phyloP scores from a whole-genome alignment of 2,888 invertebrate species.

The Nomada ruficornis region DNA sequence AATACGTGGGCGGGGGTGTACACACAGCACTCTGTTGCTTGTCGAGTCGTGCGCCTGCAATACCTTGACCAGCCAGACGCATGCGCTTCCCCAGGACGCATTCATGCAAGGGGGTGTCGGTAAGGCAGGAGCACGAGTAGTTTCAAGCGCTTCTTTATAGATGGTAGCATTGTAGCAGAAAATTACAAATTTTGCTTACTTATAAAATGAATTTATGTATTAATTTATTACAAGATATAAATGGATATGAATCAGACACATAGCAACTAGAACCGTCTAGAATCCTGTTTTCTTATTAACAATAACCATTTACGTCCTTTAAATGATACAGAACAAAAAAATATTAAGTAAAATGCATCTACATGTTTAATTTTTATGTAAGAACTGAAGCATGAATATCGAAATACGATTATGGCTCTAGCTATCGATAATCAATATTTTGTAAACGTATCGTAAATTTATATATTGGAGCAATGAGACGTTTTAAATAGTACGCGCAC shows the following conservation, averaged over 20 bases:
- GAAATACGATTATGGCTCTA: slow-evolving; percentile 45
- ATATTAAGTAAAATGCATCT: not conserved
- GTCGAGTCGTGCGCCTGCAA: slow-evolving; percentile 76
- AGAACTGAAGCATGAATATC: slow-evolving; percentile 31
- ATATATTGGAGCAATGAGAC: not conserved
- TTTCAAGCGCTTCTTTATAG: no score
- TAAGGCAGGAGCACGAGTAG: no score
- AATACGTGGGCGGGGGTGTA: slow-evolving; percentile 82
- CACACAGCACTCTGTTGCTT: slow-evolving; percentile 82
- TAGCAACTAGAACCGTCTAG: no score
- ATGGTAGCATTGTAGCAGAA: no score
- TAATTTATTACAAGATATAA: no score
- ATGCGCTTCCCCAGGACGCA: slow-evolving; percentile 56
- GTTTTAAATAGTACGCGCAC: not conserved
- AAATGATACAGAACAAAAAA: not conserved
- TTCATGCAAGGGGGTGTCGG: slow-evolving; percentile 1
- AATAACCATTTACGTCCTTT: not conserved
- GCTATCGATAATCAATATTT: slow-evolving; percentile 43
- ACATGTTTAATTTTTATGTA: slow-evolving; percentile 24
- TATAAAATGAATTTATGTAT: no score
- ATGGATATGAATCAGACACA: no score
- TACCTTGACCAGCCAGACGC: slow-evolving; percentile 69
- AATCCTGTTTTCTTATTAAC: not conserved
- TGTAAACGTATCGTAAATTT: slow-evolving; percentile 24
- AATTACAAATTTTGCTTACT: no score